Evolutionary conservation across 2,888 invertebrate species (phyloP), one percentile per base, ranked within the genome.

Genomic region (Theristus sp.): DNA sequence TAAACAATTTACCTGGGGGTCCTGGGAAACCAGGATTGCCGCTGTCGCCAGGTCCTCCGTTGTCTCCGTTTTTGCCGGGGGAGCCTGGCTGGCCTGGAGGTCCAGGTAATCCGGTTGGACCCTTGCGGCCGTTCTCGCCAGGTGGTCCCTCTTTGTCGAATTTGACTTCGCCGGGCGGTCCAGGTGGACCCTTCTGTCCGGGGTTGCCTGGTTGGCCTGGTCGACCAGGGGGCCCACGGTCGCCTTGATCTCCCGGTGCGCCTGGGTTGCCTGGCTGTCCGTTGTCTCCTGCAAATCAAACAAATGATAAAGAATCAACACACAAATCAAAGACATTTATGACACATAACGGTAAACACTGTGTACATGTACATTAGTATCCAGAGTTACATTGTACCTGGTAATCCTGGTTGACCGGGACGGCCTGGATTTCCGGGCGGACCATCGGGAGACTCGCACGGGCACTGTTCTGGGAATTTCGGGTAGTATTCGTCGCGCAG

Each of bases 161-260:
- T 63, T 20, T 65, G 25, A 31, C 47, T 3, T 20, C 24, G 25
- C 63, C 64, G 24, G 61, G 64, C 10, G 52, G 47, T 47, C 65
- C 64, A 20, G 59, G 65, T 29, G 61, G 65, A 52, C 67, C 71
- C 57, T 66, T 65, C 25, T 66, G 67, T 60, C 71, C 70, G 20
- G 65, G 54, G 28, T 69, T 68, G 52, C 71, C 71, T 59, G 64
- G 64, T 30, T 69, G 70, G 17, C 71, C 71, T 58, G 70, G 70
- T 22, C 26, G 56, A 10, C 56, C 56, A 24, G 30, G 30, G 10
- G 22, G n/a, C 3, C 56, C 56, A 46, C 25, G 47, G 6, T n/a
- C 13, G 25, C 46, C 57, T 3, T 26, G 57, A 26, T 57, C 29
- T 30, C 52, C 60, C 22, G 60, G 31, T 17, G 13, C 3, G 38